Conservation (phyloP, 2,797 vertebrate genomes). For the Nasua narica region DNA sequence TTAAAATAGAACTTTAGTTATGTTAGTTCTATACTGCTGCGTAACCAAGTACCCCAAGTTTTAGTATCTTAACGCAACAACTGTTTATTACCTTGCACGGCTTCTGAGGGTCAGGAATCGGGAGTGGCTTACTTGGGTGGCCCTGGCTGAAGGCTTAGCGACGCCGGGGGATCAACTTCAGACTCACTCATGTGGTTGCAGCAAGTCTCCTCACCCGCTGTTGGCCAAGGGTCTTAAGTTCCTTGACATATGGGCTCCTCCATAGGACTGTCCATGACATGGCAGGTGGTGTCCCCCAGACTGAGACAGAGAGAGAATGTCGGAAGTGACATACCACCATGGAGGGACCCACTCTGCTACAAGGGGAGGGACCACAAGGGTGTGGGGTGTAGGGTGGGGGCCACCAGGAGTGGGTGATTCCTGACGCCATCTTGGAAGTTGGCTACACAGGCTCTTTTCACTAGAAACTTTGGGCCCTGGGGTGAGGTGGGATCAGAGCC, state of each 20-base stretch:
- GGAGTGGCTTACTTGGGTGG: neutral
- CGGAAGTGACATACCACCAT: neutral
- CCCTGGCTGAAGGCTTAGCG: neutral
- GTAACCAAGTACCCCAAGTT: neutral
- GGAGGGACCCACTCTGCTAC: no score
- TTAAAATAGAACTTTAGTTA: neutral
- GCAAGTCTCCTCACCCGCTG: neutral
- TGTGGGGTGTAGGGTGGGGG: no score
- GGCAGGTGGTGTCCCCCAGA: neutral
- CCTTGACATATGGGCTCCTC: rapidly evolving
- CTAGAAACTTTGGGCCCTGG: neutral
- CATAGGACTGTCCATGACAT: rapidly evolving
- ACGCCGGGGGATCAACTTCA: neutral
- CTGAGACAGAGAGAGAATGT: neutral
- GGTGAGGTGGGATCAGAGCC: neutral
- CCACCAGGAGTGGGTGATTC: neutral
- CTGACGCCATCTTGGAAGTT: neutral
- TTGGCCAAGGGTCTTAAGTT: neutral
- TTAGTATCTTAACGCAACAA: neutral
- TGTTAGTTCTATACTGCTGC: neutral
- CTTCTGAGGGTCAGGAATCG: neutral
- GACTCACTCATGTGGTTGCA: neutral
- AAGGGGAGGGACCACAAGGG: no score
- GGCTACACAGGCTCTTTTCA: neutral
- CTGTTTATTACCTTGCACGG: rapidly evolving